These are phyloP conservation scores for Strigamia transsilvanica DNA, from an alignment of 2,888 invertebrate genomes.

Conservation along the genomic window DNA sequence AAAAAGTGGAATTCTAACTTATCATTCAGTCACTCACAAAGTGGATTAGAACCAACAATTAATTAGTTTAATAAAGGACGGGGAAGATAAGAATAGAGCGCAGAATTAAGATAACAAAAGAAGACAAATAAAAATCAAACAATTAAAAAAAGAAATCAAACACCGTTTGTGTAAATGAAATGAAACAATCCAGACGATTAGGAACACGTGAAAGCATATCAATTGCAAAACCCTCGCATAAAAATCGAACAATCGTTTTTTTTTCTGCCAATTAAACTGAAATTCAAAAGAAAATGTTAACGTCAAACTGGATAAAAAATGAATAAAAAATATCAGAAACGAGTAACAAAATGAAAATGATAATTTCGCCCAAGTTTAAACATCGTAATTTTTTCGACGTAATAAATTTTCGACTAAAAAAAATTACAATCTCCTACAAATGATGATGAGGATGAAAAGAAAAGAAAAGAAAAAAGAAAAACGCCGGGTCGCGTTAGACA, in stretches of 20 bases:
- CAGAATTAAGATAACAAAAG: too few species aligned
- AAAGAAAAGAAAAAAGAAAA: background rate
- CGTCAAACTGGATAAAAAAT: too few species aligned
- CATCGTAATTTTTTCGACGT: background rate
- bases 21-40: background rate
- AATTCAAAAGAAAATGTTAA: too few species aligned
- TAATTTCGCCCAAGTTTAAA: background rate
- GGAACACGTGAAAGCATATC: too few species aligned
- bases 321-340: too few species aligned
- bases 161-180: too few species aligned
- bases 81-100: background rate
- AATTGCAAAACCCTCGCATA: too few species aligned
- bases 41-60: background rate
- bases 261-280: too few species aligned
- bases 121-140: background rate
- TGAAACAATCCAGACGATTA: too few species aligned
- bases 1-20: conserved; percentile 5
- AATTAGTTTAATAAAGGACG: conserved; percentile 3
- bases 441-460: background rate
- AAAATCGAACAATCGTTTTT: too few species aligned
- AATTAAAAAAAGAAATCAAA: too few species aligned
- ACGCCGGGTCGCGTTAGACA: background rate
- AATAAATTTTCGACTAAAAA: background rate
- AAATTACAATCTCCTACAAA: background rate
- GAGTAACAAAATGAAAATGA: background rate